Evolutionary conservation across 2,113 vertebrate genomes (phyloP).

Genomic region (Furnarius figulus): DNA sequence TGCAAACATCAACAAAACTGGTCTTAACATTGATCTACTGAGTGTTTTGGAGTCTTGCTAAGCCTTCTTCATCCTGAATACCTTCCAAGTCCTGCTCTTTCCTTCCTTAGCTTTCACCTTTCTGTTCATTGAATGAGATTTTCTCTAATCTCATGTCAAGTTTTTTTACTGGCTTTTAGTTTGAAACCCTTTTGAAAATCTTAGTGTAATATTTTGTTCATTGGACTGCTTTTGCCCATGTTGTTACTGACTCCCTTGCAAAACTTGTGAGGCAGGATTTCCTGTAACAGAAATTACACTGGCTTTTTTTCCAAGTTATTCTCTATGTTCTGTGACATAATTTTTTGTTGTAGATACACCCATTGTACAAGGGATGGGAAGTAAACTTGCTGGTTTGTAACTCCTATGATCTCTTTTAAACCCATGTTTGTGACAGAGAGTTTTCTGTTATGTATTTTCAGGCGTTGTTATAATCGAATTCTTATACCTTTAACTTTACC

Average conservation of each 20-base stretch:
- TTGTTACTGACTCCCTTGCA: background rate
- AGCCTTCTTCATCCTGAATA: background rate
- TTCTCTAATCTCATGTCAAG: background rate
- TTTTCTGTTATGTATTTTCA: background rate
- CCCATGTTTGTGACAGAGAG: background rate
- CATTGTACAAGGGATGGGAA: background rate
- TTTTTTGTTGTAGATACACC: background rate
- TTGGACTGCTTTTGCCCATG: background rate
- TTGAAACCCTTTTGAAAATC: background rate
- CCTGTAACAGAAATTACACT: background rate
- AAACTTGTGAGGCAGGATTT: background rate
- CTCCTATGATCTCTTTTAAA: background rate
- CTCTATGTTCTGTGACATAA: background rate
- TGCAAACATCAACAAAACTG: background rate
- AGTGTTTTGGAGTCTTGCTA: background rate
- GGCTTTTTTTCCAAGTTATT: background rate
- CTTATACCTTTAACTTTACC: background rate
- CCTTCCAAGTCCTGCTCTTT: background rate
- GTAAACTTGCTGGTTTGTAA: background rate
- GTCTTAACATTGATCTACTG: too few species aligned
- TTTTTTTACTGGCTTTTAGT: background rate
- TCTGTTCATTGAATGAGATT: background rate
- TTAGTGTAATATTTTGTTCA: background rate
- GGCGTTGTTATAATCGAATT: background rate
- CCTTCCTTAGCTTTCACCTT: background rate